Conservation (phyloP, 64 coral and sea anemone species). For the Porites lutea region DNA sequence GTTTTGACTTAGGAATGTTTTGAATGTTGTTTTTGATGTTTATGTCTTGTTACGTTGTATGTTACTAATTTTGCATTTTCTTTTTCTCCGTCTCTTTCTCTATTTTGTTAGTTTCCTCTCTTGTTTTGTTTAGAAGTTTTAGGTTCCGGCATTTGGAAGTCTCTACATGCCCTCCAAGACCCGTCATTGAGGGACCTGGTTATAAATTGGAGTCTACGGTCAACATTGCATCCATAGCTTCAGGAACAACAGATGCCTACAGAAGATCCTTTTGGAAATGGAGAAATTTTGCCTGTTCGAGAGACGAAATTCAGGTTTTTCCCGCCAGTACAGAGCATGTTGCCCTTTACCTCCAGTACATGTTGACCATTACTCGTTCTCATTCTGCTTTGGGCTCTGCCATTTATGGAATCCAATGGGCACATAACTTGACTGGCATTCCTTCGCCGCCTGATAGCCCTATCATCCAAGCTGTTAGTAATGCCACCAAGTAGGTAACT, state of each 20-base stretch:
- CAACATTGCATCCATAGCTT: too few relatives aligned
- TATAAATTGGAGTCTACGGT: too few relatives aligned
- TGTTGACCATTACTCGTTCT: constrained; percentile 7
- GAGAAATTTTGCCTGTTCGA: neutral
- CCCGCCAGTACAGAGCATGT: neutral
- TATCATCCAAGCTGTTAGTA: neutral
- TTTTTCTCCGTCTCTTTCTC: too few relatives aligned
- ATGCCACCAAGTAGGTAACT: neutral
- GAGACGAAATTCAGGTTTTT: neutral
- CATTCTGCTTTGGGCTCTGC: constrained; percentile 3
- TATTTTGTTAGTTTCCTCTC: too few relatives aligned
- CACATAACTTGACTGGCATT: neutral
- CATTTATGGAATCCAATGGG: constrained; percentile 52
- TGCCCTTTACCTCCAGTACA: constrained; percentile 38
- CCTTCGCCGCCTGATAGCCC: constrained; percentile 3
- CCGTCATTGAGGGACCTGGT: too few relatives aligned
- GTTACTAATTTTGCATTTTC: too few relatives aligned
- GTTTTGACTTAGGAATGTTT: too few relatives aligned
- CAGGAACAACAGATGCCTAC: constrained; percentile 9
- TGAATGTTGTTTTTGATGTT: too few relatives aligned
- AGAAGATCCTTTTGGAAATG: constrained; percentile 26
- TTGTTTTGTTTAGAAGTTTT: too few relatives aligned
- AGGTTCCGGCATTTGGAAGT: too few relatives aligned
- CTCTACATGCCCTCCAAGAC: too few relatives aligned
- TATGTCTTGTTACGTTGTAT: too few relatives aligned